phyloP scores from a whole-genome alignment of 1,140 invertebrate genomes.

The Odontomachus brunneus region DNA sequence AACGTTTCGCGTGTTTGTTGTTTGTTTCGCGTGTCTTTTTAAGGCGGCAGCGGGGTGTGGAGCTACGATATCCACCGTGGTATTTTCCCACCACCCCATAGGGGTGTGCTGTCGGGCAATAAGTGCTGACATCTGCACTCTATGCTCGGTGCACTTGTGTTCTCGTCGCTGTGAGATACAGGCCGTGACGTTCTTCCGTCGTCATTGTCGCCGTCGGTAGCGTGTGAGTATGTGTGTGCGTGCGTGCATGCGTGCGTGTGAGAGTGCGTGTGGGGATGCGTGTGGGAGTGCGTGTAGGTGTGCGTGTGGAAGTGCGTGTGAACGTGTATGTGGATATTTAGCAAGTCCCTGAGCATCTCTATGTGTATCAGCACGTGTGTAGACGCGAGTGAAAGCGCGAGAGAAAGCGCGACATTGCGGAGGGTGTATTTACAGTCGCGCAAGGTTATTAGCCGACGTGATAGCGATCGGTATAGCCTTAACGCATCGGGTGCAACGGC shows the following conservation, averaged over 20 bases:
- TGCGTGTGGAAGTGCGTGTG: background rate
- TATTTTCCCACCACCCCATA: slow-evolving; percentile 21
- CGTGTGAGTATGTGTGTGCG: background rate
- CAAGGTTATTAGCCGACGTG: background rate
- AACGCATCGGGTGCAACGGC: background rate
- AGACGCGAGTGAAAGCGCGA: background rate
- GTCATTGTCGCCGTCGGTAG: background rate
- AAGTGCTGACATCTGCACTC: slow-evolving; percentile 45
- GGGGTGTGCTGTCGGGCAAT: slow-evolving; percentile 8
- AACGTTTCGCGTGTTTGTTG: slow-evolving; percentile 28
- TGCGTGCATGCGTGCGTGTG: background rate
- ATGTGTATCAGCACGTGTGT: background rate
- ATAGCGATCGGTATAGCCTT: slow-evolving; percentile 1
- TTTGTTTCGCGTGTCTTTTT: no score
- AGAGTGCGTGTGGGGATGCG: background rate
- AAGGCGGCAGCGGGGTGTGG: background rate
- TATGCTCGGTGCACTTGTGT: background rate
- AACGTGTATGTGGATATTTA: no score
- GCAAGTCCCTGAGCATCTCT: background rate
- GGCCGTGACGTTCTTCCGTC: slow-evolving; percentile 37
- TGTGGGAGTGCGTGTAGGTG: background rate
- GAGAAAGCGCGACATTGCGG: background rate
- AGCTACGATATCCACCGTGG: slow-evolving; percentile 1
- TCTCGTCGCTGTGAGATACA: slow-evolving; percentile 6
- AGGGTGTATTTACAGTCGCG: background rate